These are phyloP conservation scores for Sylvilagus bachmani DNA, from an alignment of 2,113 vertebrate genomes.

Conservation along the genomic window DNA sequence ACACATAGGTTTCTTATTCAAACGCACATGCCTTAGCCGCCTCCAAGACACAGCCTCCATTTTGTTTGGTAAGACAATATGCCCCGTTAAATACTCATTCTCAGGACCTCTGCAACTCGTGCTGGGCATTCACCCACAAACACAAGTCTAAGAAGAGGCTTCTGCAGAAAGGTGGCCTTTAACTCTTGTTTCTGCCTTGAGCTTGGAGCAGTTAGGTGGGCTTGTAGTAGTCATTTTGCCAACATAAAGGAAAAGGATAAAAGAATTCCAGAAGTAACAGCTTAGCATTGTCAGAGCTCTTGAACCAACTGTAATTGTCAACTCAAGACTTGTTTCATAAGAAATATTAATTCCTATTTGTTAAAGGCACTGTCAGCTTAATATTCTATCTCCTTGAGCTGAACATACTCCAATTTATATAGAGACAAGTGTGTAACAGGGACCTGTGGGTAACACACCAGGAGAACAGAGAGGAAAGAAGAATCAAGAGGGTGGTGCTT, in stretches of 20 bases:
- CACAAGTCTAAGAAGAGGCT: not conserved
- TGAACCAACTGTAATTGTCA: not conserved
- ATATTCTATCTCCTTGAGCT: not conserved
- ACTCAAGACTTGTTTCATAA: not conserved
- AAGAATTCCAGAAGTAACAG: not conserved
- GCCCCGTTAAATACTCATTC: not conserved
- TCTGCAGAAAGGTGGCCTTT: not conserved
- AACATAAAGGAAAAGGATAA: not conserved
- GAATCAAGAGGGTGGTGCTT: not conserved
- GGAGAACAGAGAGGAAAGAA: not conserved
- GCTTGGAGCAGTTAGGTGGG: not conserved
- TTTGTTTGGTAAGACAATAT: not conserved
- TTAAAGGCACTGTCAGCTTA: not conserved
- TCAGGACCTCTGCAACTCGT: not conserved
- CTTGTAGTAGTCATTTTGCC: not conserved
- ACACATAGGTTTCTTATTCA: not conserved
- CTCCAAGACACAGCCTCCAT: not conserved
- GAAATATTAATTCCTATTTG: not conserved
- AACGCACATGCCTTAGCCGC: not conserved
- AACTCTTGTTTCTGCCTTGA: not conserved
- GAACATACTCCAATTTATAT: not conserved
- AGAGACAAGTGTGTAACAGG: not conserved
- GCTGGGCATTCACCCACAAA: not conserved
- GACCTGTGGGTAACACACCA: not conserved
- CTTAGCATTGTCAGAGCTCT: not conserved